A percentile compares a stretch with the other conserved stretches of the same genome.
These are phyloP conservation scores for Pogonocichla stellata DNA, from an alignment of 2,113 vertebrate species.

Conservation along the genomic window DNA sequence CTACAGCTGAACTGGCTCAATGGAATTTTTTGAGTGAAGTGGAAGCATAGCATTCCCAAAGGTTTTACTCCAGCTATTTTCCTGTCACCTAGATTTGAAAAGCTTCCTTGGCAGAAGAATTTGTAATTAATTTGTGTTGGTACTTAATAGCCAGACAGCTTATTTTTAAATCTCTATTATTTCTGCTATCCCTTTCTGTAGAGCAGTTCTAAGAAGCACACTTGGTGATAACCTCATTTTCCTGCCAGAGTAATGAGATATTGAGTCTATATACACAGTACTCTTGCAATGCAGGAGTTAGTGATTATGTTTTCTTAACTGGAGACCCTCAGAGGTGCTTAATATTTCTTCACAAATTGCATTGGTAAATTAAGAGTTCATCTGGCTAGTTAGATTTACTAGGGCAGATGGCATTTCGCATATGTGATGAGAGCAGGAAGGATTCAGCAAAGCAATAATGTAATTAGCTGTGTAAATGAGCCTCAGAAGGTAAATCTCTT, in stretches of 20 bases:
- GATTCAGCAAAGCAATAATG: constrained; percentile 37
- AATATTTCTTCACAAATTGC: constrained; percentile 25
- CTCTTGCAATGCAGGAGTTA: background rate
- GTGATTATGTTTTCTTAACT: background rate
- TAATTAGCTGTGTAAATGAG: constrained; percentile 48
- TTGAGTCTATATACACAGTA: background rate
- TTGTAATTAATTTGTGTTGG: background rate
- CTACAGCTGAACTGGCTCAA: background rate
- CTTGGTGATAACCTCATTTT: background rate
- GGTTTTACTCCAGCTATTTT: constrained; percentile 16
- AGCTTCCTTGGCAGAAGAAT: constrained; percentile 7
- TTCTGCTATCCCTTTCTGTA: background rate
- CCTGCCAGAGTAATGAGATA: background rate
- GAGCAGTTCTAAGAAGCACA: background rate
- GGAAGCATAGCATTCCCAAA: background rate
- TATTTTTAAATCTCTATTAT: constrained; percentile 1
- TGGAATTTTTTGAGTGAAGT: background rate
- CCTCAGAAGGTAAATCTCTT: constrained; percentile 58
- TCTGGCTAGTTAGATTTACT: background rate
- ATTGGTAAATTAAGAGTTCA: constrained; percentile 21
- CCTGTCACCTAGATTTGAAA: constrained; percentile 14
- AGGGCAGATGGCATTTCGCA: constrained; percentile 28
- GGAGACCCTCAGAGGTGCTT: background rate
- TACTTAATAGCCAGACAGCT: background rate
- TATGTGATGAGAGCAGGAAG: background rate